Base-by-base conservation (phyloP, 2,797 vertebrate genomes). In the Xenentodon cancila region DNA sequence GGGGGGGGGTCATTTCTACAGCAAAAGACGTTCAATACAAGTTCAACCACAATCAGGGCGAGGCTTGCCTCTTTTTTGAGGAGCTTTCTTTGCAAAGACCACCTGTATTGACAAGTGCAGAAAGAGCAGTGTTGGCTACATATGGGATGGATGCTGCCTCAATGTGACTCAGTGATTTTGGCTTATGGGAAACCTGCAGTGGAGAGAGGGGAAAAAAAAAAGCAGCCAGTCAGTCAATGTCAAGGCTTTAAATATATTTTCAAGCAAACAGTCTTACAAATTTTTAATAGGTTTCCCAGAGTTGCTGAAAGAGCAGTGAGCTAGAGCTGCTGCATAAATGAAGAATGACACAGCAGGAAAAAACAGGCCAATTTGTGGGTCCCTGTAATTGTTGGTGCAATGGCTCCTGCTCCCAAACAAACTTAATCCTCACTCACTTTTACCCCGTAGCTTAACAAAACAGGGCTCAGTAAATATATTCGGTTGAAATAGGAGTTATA, bases 121-220 rank as follows among this genome's bases (percentile, higher is more conserved):
- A 95, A 92, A 96, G 92, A 0, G 94, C 91, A 0, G 96, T 97
- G 76, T 90, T 92, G 64, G 94, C 94, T 4, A 96, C 96, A 1
- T 96, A 98, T 0, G 96, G 96, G 79, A 98, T 88, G 50, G 96
- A 95, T 16, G 96, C 96, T 30, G 96, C 96, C 75, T 97, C 93
- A 16, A 61, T 75, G 81, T 98, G 96, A 86, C 89, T 94, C 81
- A 97, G 80, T 22, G 79, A 81, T 49, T 91, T 94, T 17, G 96
- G 96, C 44, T 96, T 97, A 71, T 90, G 92, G 68, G 95, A 95
- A 50, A 97, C 90, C 96, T 97, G 82, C 59, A 53, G 72, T 75
- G 30, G 18, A 25, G 7, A 30, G 7, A 5, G 7, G 7, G 7
- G 7, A 30, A 30, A 3, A 30, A 73, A 75, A 76, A 43, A 18